Conservation (phyloP, 2,113 vertebrate genomes). For the Etheostoma spectabile region DNA sequence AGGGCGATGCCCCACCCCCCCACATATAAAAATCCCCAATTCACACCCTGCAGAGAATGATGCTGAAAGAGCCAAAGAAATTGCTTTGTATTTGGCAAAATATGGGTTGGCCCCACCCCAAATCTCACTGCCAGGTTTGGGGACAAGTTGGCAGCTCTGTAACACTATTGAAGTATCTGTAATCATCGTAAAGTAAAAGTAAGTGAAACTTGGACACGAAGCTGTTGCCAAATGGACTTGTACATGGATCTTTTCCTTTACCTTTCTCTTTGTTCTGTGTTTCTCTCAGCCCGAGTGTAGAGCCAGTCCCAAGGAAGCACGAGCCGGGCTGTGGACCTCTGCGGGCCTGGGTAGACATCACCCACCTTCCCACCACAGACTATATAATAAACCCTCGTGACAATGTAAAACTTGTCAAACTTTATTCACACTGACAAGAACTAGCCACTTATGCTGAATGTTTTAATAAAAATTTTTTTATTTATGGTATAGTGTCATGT, state of each 20-base stretch:
- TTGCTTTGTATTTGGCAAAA: no score
- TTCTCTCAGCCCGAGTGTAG: slow-evolving; percentile 85
- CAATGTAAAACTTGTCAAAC: slow-evolving; percentile 24
- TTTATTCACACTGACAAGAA: slow-evolving; percentile 5
- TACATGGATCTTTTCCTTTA: background rate
- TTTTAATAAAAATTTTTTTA: slow-evolving; percentile 17
- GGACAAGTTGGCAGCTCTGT: no score
- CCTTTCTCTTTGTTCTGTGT: slow-evolving; percentile 32
- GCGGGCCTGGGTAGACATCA: slow-evolving; percentile 90
- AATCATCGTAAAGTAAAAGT: no score
- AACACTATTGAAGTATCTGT: no score
- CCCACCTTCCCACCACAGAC: slow-evolving; percentile 1
- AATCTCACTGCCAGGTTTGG: no score
- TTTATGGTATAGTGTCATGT: slow-evolving; percentile 24
- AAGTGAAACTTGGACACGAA: background rate
- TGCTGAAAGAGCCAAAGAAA: no score
- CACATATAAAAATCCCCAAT: no score
- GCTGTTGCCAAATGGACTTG: background rate
- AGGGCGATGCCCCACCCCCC: no score
- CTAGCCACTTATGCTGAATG: slow-evolving; percentile 15
- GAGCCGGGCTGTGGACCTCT: slow-evolving; percentile 93
- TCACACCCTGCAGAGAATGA: no score
- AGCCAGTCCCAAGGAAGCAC: slow-evolving; percentile 88
- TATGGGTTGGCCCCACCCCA: no score
- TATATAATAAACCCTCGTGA: background rate